phyloP scores from a whole-genome alignment of 1,140 invertebrate genomes.

The Papilio polyxenes region DNA sequence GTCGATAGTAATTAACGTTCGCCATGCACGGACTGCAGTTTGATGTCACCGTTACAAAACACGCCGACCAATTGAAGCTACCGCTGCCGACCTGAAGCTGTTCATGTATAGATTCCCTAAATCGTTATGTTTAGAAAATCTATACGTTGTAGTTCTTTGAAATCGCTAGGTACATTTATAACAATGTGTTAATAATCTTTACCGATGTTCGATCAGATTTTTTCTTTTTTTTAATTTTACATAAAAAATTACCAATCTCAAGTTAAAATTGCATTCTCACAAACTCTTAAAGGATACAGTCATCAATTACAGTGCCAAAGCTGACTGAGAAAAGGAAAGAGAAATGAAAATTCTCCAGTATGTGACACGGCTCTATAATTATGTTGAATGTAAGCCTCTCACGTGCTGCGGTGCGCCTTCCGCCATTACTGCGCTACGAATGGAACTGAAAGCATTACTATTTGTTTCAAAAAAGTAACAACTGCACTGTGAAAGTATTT shows the following conservation, averaged over 20 bases:
- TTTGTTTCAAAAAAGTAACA: neutral
- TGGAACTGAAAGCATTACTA: constrained; percentile 7
- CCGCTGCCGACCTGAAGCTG: no score
- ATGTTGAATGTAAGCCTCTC: constrained; percentile 20
- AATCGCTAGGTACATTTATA: no score
- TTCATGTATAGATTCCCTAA: no score
- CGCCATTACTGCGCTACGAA: constrained; percentile 13
- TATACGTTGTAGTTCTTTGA: no score
- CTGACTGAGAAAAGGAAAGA: neutral
- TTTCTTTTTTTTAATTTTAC: no score
- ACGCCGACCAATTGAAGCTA: no score
- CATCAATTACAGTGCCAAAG: constrained; percentile 3
- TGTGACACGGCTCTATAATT: constrained; percentile 18
- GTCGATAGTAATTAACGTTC: no score
- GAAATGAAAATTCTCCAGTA: neutral
- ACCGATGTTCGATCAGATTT: no score
- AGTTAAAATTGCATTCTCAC: neutral
- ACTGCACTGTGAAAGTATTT: neutral
- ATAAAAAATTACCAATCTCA: neutral
- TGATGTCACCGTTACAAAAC: no score
- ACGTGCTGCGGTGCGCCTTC: constrained; percentile 11
- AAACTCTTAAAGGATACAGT: neutral
- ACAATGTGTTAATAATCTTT: no score
- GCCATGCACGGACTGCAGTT: no score
- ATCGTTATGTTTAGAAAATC: no score